These are phyloP conservation scores for Sphaerophoria taeniata DNA, from an alignment of 2,888 invertebrate genomes.

Conservation along the genomic window DNA sequence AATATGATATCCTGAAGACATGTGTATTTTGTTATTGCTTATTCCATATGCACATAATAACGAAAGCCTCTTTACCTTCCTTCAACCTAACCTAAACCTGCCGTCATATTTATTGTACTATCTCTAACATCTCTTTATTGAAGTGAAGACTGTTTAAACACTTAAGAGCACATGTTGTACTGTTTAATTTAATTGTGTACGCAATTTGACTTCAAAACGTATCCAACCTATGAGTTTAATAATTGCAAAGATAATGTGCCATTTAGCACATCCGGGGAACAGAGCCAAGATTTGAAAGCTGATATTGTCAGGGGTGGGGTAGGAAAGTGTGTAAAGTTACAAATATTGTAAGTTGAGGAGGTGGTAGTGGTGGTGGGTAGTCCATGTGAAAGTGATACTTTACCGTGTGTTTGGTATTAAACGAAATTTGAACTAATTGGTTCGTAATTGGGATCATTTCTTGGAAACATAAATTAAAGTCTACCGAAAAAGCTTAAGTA, in stretches of 20 bases:
- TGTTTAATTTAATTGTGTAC: conserved; percentile 44
- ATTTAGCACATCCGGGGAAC: conserved; percentile 24
- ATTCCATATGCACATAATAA: conserved; percentile 9
- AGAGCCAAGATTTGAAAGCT: background rate
- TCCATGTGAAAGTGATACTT: background rate
- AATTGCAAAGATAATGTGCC: conserved; percentile 38
- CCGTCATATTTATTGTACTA: background rate
- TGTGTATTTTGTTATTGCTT: conserved; percentile 1
- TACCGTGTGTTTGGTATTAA: background rate
- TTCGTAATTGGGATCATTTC: conserved; percentile 3
- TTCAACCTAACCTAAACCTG: too few species aligned
- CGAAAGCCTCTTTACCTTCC: background rate
- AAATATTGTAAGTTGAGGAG: background rate
- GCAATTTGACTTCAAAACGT: conserved; percentile 41
- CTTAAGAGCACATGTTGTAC: conserved; percentile 39
- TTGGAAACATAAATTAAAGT: background rate
- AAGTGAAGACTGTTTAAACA: conserved; percentile 25
- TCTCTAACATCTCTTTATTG: background rate
- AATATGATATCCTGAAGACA: conserved; percentile 50
- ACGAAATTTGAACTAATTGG: conserved; percentile 9
- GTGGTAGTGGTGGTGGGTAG: background rate
- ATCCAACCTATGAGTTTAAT: conserved; percentile 18
- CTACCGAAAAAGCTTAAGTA: background rate
- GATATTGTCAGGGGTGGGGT: background rate
- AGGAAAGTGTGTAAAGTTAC: background rate